phyloP scores from a whole-genome alignment of 2,888 invertebrate species.

The Stenchaetothrips biformis region DNA sequence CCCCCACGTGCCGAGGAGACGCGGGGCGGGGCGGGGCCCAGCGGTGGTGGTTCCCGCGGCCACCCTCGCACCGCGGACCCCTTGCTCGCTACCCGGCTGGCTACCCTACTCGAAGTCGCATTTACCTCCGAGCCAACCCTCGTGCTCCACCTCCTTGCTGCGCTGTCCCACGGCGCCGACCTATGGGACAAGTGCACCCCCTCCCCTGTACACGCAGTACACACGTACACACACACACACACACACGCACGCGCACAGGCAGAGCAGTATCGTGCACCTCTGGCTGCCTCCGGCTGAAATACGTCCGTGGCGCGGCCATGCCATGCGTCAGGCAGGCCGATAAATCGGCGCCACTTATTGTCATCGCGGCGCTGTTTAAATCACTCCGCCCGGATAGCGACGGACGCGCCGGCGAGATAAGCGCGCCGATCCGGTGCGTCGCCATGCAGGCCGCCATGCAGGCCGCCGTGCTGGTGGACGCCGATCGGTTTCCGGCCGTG shows the following conservation, averaged over 20 bases:
- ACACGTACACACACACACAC: not conserved
- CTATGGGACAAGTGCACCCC: no score
- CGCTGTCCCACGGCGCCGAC: no score
- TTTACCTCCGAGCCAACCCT: no score
- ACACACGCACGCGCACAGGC: not conserved
- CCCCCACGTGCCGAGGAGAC: not conserved
- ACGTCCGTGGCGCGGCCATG: not conserved
- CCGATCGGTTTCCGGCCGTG: not conserved
- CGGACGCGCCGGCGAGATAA: not conserved
- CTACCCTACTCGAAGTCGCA: no score
- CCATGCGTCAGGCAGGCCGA: not conserved
- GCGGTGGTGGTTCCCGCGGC: not conserved
- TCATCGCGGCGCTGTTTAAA: slow-evolving; percentile 15
- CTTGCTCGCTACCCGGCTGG: no score
- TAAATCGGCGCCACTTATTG: slow-evolving; percentile 19
- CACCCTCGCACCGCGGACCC: no score
- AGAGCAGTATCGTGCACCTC: not conserved
- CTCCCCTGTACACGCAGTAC: no score
- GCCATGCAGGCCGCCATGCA: not conserved
- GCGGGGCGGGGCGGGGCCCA: not conserved
- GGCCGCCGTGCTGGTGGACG: not conserved
- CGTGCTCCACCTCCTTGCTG: no score
- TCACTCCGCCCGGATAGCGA: not conserved
- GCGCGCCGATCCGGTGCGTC: not conserved
- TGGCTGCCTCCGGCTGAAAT: not conserved